These are phyloP conservation scores for Melanocharis versteri DNA, from an alignment of 2,113 vertebrate genomes.

Conservation along the genomic window DNA sequence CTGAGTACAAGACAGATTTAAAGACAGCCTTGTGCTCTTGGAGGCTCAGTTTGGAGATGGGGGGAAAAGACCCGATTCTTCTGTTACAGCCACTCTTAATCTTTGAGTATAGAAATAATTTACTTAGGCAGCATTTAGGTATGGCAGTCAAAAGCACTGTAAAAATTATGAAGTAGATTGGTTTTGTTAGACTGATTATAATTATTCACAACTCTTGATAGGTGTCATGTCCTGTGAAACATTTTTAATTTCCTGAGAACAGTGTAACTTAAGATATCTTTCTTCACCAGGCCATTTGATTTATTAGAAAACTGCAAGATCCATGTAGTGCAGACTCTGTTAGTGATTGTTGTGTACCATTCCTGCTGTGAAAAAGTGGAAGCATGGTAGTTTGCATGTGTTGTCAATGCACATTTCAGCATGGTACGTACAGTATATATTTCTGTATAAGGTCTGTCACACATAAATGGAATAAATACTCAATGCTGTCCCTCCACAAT, in stretches of 20 bases:
- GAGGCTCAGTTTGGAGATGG: background rate
- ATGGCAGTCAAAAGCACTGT: background rate
- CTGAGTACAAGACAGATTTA: background rate
- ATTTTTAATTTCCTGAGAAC: constrained; percentile 52
- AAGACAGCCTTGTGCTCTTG: background rate
- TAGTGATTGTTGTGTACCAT: background rate
- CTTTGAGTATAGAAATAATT: background rate
- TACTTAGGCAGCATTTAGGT: background rate
- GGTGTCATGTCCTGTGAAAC: background rate
- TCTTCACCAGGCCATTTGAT: background rate
- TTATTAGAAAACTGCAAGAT: constrained; percentile 5
- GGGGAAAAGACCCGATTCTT: background rate
- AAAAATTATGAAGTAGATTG: background rate
- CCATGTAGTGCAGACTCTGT: background rate
- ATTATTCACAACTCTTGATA: background rate
- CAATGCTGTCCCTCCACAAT: background rate
- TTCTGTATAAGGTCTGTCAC: background rate
- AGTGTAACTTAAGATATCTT: background rate
- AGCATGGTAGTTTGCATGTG: background rate
- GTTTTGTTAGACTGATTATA: constrained; percentile 27
- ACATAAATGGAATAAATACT: background rate
- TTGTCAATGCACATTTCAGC: background rate
- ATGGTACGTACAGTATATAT: background rate
- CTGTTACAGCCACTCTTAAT: background rate
- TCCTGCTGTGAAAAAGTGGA: background rate